phyloP scores from a whole-genome alignment of 2,888 invertebrate genomes.

The Xylota sylvarum region DNA sequence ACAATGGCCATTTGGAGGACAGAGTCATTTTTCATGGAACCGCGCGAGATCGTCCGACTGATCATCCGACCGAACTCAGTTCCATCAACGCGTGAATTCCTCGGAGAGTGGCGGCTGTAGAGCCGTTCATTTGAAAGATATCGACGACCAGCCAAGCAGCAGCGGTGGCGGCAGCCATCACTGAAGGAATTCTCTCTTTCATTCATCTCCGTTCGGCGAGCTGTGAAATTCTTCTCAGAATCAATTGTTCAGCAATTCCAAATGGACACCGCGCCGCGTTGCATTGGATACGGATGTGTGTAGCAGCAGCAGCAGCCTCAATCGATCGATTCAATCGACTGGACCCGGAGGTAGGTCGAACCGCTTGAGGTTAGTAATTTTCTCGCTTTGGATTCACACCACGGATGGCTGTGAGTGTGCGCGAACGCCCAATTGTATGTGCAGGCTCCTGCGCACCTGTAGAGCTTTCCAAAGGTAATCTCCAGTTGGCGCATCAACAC shows the following conservation, averaged over 20 bases:
- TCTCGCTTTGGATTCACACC: conserved; percentile 71
- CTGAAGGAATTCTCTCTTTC: conserved; percentile 54
- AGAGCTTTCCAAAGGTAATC: conserved; percentile 44
- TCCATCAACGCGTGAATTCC: conserved; percentile 61
- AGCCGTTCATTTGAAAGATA: not conserved
- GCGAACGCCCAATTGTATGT: conserved; percentile 32
- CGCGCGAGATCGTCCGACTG: conserved; percentile 28
- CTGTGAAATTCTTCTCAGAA: conserved; percentile 70
- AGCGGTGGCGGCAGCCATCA: conserved; percentile 49
- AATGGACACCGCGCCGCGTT: conserved; percentile 50
- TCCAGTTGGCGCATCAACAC: conserved; percentile 26
- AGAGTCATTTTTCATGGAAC: conserved; percentile 63
- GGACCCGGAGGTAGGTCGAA: conserved; percentile 68
- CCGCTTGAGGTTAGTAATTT: conserved; percentile 70
- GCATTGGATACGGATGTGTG: conserved; percentile 54
- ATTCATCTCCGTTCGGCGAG: conserved; percentile 52
- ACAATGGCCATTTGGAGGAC: conserved; percentile 39
- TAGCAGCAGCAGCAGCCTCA: conserved; percentile 38
- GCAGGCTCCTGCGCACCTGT: conserved; percentile 50
- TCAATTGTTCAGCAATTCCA: conserved; percentile 73
- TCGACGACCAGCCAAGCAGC: no score
- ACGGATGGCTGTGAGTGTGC: conserved; percentile 8
- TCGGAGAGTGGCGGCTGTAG: conserved; percentile 35
- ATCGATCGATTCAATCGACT: conserved; percentile 65
- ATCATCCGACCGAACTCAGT: conserved; percentile 11